These are phyloP conservation scores for Palythoa grandiflora DNA, from an alignment of 92 coral and sea anemone genomes.

Conservation along the genomic window DNA sequence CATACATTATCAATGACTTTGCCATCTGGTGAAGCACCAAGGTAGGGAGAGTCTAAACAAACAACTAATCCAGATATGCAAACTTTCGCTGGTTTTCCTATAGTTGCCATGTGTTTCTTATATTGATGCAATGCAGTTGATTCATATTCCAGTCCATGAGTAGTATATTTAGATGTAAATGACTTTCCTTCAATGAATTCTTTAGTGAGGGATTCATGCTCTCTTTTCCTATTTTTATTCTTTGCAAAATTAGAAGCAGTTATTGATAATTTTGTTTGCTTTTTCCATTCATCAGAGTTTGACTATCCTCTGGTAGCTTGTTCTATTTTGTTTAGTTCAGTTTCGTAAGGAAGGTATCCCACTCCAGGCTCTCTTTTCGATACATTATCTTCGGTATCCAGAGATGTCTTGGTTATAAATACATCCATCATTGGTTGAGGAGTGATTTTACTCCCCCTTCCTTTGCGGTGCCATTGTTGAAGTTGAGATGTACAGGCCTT, in stretches of 20 bases:
- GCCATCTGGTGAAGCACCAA: conserved; percentile 77
- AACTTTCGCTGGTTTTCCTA: conserved; percentile 50
- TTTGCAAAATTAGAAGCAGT: conserved; percentile 76
- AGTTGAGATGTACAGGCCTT: too few species aligned
- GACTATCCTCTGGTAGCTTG: conserved; percentile 55
- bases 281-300: conserved; percentile 59
- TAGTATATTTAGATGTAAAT: conserved; percentile 62
- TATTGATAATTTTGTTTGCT: conserved; percentile 65
- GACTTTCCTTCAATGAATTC: conserved; percentile 57
- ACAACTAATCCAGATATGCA: conserved; percentile 70
- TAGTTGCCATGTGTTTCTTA: too few species aligned
- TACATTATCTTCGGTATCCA: too few species aligned
- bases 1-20: conserved; percentile 75
- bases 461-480: too few species aligned
- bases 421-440: too few species aligned
- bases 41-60: conserved; percentile 49
- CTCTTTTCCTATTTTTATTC: conserved; percentile 51
- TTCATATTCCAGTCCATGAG: conserved; percentile 68
- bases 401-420: too few species aligned
- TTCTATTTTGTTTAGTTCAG: background rate
- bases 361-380: too few species aligned
- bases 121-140: conserved; percentile 53
- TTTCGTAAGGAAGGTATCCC: too few species aligned
- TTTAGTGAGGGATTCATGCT: conserved; percentile 64
- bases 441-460: too few species aligned